These are phyloP conservation scores for Tenthredo distinguenda DNA, from an alignment of 2,888 invertebrate genomes.

Conservation along the genomic window DNA sequence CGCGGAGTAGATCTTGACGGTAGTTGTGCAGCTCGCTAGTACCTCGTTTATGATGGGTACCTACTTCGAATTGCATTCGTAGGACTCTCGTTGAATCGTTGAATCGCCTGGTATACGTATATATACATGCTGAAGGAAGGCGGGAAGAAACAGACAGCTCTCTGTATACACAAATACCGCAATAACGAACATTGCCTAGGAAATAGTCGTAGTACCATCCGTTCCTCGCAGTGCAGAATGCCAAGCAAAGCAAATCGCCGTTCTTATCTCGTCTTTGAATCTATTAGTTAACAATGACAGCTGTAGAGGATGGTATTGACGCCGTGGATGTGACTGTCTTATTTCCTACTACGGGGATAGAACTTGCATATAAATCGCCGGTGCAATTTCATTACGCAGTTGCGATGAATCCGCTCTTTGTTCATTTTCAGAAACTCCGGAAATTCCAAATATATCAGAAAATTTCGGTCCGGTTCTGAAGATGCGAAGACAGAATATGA, in stretches of 20 bases:
- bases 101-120: not conserved
- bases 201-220: not conserved
- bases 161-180: not conserved
- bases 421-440: not conserved
- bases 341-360: not conserved
- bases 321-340: not conserved
- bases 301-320: not conserved
- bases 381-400: not conserved
- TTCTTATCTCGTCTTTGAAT: not conserved
- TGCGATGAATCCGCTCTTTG: not conserved
- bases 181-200: conserved; percentile 17
- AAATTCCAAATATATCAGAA: not conserved
- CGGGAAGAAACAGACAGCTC: not conserved
- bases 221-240: not conserved
- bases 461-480: not conserved
- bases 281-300: conserved; percentile 27
- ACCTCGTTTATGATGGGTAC: conserved; percentile 45
- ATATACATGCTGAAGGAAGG: too few relatives aligned
- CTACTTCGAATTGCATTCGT: conserved; percentile 29
- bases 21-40: conserved; percentile 13
- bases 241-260: not conserved
- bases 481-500: too few relatives aligned
- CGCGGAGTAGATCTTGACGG: conserved; percentile 38
- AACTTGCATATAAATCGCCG: not conserved
- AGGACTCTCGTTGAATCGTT: not conserved